These are phyloP conservation scores for Formicarius rufipectus DNA, from an alignment of 2,113 vertebrate genomes.

Conservation along the genomic window DNA sequence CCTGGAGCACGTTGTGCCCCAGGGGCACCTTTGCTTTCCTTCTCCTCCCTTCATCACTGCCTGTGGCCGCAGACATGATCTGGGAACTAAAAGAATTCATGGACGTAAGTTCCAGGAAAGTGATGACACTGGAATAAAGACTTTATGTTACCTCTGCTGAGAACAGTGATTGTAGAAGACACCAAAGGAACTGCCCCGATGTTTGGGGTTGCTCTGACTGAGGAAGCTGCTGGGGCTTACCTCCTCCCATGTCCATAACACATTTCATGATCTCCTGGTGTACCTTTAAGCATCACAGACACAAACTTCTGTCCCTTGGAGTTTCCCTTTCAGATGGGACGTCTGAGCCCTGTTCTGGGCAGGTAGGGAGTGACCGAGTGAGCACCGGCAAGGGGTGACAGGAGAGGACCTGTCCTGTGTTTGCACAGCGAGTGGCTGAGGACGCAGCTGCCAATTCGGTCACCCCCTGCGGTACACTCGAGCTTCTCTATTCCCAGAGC, in stretches of 20 bases:
- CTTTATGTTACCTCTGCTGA: background rate
- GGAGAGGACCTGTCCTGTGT: background rate
- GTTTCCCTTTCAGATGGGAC: background rate
- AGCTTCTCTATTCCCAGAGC: background rate
- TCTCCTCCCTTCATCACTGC: background rate
- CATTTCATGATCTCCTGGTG: rapidly evolving
- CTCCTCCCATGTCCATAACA: rapidly evolving
- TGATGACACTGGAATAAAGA: background rate
- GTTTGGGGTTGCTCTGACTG: background rate
- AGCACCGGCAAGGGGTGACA: too few relatives aligned
- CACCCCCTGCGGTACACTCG: background rate
- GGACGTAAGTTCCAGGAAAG: background rate
- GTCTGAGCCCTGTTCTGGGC: rapidly evolving
- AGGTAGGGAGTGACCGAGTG: rapidly evolving
- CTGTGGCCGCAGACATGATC: background rate
- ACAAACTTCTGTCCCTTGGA: background rate
- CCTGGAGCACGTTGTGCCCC: background rate
- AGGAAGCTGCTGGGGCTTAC: background rate
- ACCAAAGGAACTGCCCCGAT: rapidly evolving
- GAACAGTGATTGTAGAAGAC: background rate
- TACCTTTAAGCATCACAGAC: background rate
- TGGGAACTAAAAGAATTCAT: background rate
- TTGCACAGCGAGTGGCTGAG: background rate
- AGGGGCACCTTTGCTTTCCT: background rate
- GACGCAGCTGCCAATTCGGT: rapidly evolving